Conservation (phyloP, 92 coral and sea anemone species). For the Meandrina meandrites region DNA sequence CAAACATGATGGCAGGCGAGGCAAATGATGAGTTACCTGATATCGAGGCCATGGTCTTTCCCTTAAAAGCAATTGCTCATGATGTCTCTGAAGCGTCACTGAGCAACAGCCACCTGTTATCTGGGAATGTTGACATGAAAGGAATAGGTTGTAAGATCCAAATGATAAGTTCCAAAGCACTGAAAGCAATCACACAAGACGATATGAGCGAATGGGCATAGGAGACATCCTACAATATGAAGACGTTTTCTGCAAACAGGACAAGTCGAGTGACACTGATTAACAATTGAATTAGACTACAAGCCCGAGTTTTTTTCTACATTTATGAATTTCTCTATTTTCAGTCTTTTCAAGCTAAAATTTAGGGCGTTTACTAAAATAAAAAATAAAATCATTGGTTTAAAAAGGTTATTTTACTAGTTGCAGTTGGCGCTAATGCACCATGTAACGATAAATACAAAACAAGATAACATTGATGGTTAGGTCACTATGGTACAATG, state of each 20-base stretch:
- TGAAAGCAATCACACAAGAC: neutral
- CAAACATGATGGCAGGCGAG: conserved; percentile 38
- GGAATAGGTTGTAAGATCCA: conserved; percentile 12
- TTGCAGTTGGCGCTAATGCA: no score
- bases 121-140: conserved; percentile 26
- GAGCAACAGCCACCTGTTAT: conserved; percentile 26
- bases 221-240: neutral
- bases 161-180: conserved; percentile 14
- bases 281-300: no score
- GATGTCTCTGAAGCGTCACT: conserved; percentile 32
- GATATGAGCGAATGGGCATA: conserved; percentile 14
- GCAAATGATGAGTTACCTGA: conserved; percentile 30
- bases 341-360: no score
- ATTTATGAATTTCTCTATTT: no score
- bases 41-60: conserved; percentile 25
- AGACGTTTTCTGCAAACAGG: neutral
- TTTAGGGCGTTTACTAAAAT: no score
- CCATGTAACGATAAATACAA: no score
- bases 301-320: no score
- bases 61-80: conserved; percentile 37
- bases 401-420: no score
- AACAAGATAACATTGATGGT: no score
- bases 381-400: no score
- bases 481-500: no score
- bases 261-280: neutral